phyloP scores from a whole-genome alignment of 2,113 vertebrate species.

The Microcebus ravelobensis region DNA sequence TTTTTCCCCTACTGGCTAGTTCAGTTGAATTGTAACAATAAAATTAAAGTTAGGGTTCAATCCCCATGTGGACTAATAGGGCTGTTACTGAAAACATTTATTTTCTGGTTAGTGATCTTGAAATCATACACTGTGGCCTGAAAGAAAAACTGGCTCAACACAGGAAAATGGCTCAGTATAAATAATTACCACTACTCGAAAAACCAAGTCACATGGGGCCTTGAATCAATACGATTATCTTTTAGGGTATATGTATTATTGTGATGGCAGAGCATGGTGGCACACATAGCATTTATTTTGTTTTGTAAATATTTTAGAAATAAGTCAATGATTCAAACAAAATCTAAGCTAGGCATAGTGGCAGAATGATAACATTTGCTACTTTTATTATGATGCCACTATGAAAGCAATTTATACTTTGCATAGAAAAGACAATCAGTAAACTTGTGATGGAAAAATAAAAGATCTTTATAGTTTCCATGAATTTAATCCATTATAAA shows the following conservation, averaged over 20 bases:
- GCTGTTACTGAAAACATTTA: neutral
- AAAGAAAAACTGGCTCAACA: neutral
- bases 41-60: neutral
- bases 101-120: neutral
- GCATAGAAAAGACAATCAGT: neutral
- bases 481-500: neutral
- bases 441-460: neutral
- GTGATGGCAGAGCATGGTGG: neutral
- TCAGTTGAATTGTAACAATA: neutral
- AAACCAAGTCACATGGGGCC: neutral
- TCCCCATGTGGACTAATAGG: neutral
- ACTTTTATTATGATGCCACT: neutral
- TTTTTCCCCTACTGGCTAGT: too few species aligned
- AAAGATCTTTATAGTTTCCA: neutral
- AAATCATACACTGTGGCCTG: neutral
- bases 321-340: neutral
- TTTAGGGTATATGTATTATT: neutral
- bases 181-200: neutral
- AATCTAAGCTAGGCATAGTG: neutral
- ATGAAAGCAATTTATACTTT: neutral
- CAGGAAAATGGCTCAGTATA: neutral
- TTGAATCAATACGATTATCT: neutral
- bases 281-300: neutral
- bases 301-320: constrained; percentile 46
- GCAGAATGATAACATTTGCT: neutral